Evolutionary conservation across 2,113 vertebrate genomes (phyloP).

Genomic region (Prionailurus bengalensis): DNA sequence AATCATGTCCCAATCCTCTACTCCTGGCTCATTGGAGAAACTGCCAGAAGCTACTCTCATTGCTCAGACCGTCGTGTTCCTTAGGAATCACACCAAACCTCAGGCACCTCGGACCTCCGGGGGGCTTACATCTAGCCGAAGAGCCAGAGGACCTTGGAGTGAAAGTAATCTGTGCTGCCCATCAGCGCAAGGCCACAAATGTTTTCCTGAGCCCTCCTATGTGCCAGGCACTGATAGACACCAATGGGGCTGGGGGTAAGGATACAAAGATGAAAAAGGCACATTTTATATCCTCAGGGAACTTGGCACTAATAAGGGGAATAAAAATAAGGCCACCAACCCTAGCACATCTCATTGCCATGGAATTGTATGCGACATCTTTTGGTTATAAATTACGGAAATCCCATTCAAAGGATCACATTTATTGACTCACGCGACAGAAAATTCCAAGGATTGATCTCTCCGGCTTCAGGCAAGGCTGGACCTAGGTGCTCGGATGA

Average conservation of each 20-base stretch:
- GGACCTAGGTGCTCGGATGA: background rate
- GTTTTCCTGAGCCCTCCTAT: background rate
- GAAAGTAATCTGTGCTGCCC: background rate
- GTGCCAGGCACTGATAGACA: background rate
- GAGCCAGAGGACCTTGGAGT: background rate
- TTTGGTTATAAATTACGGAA: background rate
- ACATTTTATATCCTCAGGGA: background rate
- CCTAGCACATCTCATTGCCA: background rate
- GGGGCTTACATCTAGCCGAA: background rate
- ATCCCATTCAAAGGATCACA: background rate
- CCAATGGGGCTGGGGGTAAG: background rate
- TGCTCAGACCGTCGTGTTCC: background rate
- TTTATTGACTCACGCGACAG: background rate
- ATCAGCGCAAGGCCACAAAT: background rate
- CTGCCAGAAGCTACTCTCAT: background rate
- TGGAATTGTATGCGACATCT: background rate
- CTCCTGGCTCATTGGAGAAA: background rate
- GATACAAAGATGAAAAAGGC: background rate
- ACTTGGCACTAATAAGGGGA: background rate
- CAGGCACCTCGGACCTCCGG: background rate
- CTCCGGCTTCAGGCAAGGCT: background rate
- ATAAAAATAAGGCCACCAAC: background rate
- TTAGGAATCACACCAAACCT: background rate
- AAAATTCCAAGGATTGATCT: background rate
- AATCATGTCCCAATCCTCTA: background rate